Conservation (phyloP, 2,797 vertebrate species). For the Nannoperca australis region DNA sequence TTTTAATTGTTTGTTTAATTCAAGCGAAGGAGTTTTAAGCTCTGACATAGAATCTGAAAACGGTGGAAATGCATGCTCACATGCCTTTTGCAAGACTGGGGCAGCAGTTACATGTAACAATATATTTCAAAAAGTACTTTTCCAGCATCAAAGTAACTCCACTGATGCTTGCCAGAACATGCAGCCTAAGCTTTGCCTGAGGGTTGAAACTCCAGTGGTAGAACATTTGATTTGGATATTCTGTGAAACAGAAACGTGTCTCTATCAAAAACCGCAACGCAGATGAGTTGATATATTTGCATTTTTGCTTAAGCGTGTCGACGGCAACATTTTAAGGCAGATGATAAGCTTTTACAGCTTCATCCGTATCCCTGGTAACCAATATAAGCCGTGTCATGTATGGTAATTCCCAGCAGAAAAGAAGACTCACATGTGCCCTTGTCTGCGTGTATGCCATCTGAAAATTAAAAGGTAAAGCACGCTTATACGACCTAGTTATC, state of each 20-base stretch:
- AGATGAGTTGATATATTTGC: conserved; percentile 7
- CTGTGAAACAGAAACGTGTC: conserved; percentile 30
- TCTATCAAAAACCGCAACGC: conserved; percentile 17
- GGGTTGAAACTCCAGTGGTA: conserved; percentile 51
- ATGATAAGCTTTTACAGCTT: conserved; percentile 8
- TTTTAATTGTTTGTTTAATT: background rate
- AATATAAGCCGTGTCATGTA: conserved; percentile 1
- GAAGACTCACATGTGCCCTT: background rate
- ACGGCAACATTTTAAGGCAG: conserved; percentile 6
- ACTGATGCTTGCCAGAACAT: conserved; percentile 63
- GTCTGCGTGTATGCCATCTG: conserved; percentile 14
- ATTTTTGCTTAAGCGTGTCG: conserved; percentile 7
- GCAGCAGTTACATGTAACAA: conserved; percentile 16
- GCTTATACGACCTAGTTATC: conserved; percentile 69
- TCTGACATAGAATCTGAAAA: background rate
- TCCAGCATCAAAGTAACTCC: conserved; percentile 63
- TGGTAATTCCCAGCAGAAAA: conserved; percentile 24
- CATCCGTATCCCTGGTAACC: conserved; percentile 17
- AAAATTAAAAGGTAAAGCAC: conserved; percentile 43
- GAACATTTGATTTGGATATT: conserved; percentile 53
- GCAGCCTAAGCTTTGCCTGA: conserved; percentile 64
- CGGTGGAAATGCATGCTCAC: background rate
- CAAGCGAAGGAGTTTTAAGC: background rate
- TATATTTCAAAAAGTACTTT: conserved; percentile 43
- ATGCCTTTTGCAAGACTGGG: conserved; percentile 23